These are phyloP conservation scores for Neosilurus hyrtlii DNA, from an alignment of 2,797 vertebrate species.

Conservation along the genomic window DNA sequence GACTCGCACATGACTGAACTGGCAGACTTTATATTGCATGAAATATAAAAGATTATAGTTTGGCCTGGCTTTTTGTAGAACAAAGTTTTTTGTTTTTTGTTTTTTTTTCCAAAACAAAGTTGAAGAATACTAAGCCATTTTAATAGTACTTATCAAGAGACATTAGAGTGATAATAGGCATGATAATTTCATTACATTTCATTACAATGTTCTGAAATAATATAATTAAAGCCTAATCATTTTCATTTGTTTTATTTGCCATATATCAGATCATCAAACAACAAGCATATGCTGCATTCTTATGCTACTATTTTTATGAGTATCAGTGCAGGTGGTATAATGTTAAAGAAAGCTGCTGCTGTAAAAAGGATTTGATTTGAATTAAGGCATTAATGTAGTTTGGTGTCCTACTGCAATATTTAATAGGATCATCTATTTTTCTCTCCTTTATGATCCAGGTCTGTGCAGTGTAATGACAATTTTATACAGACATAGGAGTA, in stretches of 20 bases:
- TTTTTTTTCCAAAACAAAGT: background rate
- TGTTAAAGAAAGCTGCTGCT: background rate
- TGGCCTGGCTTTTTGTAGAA: conserved; percentile 64
- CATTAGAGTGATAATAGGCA: conserved; percentile 42
- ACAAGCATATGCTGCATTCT: background rate
- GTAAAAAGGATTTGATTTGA: background rate
- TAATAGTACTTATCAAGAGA: conserved; percentile 41
- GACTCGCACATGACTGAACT: conserved; percentile 59
- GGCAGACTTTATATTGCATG: conserved; percentile 55
- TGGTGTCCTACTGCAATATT: background rate
- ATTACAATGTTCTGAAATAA: background rate
- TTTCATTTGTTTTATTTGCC: background rate
- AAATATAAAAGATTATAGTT: conserved; percentile 68
- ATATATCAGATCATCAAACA: background rate
- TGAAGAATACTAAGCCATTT: conserved; percentile 47
- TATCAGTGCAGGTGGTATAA: background rate
- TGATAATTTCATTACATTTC: conserved; percentile 43
- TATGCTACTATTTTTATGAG: background rate
- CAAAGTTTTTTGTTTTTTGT: conserved; percentile 50
- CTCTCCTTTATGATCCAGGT: background rate
- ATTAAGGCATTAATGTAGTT: background rate
- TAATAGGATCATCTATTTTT: background rate
- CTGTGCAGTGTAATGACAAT: background rate
- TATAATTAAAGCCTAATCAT: background rate
- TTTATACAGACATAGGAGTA: background rate